Evolutionary conservation across 1,140 invertebrate genomes (phyloP).

Genomic region (Zaprionus lachaisei): DNA sequence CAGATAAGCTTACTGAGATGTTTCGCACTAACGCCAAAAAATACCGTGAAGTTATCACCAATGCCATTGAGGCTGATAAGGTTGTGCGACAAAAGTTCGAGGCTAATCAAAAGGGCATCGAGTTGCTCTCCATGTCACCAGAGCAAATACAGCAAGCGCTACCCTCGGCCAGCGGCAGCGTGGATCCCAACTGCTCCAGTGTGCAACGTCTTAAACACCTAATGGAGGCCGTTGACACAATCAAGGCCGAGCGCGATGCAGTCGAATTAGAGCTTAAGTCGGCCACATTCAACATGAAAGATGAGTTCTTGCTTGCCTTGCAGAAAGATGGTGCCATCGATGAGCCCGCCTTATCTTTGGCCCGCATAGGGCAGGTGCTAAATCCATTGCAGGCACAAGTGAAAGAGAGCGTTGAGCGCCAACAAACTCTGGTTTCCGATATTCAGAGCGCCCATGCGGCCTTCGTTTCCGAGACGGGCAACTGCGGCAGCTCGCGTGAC

Average conservation of each 20-base stretch:
- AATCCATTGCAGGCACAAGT: constrained; percentile 93
- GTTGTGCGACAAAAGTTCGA: constrained; percentile 95
- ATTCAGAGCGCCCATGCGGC: constrained; percentile 91
- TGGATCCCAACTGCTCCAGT: constrained; percentile 86
- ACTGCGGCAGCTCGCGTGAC: constrained; percentile 89
- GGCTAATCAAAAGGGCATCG: constrained; percentile 91
- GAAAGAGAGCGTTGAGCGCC: constrained; percentile 90
- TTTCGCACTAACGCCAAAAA: constrained; percentile 94
- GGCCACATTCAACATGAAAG: constrained; percentile 93
- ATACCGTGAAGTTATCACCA: constrained; percentile 96
- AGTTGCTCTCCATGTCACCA: constrained; percentile 91
- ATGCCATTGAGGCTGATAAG: constrained; percentile 91
- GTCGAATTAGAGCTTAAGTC: constrained; percentile 95
- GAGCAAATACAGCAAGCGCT: constrained; percentile 88
- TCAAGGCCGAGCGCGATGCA: constrained; percentile 95
- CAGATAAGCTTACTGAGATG: constrained; percentile 94
- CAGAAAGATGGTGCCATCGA: constrained; percentile 94
- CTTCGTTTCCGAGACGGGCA: constrained; percentile 90
- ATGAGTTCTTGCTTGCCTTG: constrained; percentile 92
- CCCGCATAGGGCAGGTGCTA: constrained; percentile 92
- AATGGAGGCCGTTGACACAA: constrained; percentile 93
- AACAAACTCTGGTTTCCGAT: constrained; percentile 91
- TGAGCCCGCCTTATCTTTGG: constrained; percentile 92
- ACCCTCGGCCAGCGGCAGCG: constrained; percentile 86
- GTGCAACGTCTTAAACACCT: constrained; percentile 90